Conservation (phyloP, 2,797 vertebrate genomes). For the Champsocephalus esox region DNA sequence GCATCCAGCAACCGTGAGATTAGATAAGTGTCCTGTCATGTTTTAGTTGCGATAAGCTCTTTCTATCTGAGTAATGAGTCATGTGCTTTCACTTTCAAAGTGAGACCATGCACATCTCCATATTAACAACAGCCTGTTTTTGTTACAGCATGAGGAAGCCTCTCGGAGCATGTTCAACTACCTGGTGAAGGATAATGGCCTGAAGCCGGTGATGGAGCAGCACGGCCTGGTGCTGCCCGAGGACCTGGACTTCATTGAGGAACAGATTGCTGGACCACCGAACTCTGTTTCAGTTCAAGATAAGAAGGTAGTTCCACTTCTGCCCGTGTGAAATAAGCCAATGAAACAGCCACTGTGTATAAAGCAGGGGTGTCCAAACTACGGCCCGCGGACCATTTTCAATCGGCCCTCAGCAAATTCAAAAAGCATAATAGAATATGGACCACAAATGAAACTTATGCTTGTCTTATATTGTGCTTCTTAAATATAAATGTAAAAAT, state of each 20-base stretch:
- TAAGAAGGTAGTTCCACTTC: conserved; percentile 47
- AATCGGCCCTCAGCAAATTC: no score
- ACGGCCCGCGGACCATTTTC: no score
- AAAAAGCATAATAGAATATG: no score
- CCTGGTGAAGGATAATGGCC: conserved; percentile 86
- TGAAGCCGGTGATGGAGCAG: conserved; percentile 82
- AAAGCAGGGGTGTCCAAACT: no score
- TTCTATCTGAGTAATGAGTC: conserved; percentile 15
- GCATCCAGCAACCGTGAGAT: conserved; percentile 20
- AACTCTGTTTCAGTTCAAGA: conserved; percentile 11
- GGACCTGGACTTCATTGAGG: conserved; percentile 94
- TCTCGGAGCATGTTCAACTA: conserved; percentile 95
- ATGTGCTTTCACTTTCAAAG: conserved; percentile 26
- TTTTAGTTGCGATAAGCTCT: conserved; percentile 22
- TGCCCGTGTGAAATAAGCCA: background rate
- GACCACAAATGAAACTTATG: no score
- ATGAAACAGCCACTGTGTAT: background rate
- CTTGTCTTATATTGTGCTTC: no score
- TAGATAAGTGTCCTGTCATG: conserved; percentile 1
- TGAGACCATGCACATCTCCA: background rate
- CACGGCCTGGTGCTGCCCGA: conserved; percentile 88
- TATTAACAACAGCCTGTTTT: background rate
- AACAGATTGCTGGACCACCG: conserved; percentile 90
- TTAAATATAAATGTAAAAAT: no score
- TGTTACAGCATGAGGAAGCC: conserved; percentile 88